Evolutionary conservation across 2,888 invertebrate species (phyloP).

Genomic region (Noctua janthe): DNA sequence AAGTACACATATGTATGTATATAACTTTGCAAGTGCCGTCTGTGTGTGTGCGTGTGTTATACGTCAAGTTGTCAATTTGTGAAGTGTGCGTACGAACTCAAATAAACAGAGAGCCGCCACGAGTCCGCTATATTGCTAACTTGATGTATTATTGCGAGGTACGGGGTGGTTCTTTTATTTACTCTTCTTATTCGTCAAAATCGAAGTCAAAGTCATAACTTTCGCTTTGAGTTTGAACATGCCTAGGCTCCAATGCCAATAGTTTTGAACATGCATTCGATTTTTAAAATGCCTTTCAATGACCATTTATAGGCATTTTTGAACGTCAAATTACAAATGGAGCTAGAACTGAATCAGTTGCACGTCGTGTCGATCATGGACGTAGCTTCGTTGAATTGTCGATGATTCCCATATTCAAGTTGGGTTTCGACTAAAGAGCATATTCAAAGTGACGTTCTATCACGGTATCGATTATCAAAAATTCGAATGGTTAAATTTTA

Average conservation of each 20-base stretch:
- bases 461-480: background rate
- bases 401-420: background rate
- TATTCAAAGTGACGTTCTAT: background rate
- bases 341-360: background rate
- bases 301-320: background rate
- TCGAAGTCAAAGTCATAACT: background rate
- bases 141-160: conserved; percentile 52
- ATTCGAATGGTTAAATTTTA: background rate
- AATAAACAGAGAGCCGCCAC: conserved; percentile 38
- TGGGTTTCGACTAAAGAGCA: too few relatives aligned
- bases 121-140: conserved; percentile 48
- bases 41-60: conserved; percentile 30
- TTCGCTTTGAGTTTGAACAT: background rate
- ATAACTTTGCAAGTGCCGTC: background rate
- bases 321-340: background rate
- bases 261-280: background rate
- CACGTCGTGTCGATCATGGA: background rate
- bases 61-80: conserved; percentile 53
- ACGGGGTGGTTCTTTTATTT: conserved; percentile 18
- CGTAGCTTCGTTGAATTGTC: background rate
- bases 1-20: background rate
- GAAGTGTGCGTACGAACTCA: conserved; percentile 54
- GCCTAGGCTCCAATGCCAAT: background rate
- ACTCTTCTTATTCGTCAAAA: background rate
- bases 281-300: too few relatives aligned